Percentiles rank a stretch among this genome's conserved stretches.
Evolutionary conservation across 1,140 invertebrate genomes (phyloP).

Genomic region (Chlorops oryzae): DNA sequence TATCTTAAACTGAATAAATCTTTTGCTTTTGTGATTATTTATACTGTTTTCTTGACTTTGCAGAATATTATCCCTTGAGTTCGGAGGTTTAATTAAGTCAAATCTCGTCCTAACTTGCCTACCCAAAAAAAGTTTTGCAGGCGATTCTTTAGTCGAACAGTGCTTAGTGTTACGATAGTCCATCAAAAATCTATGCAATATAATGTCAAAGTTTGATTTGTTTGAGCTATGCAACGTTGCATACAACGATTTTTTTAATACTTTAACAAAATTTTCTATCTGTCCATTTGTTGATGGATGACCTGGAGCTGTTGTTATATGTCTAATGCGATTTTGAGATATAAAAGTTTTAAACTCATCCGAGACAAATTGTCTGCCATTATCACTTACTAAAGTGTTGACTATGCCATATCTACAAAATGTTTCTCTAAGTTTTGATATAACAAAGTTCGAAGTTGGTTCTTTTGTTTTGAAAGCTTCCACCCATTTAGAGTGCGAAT

Average conservation of each 20-base stretch:
- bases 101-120: conserved; percentile 18
- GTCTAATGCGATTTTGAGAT: too few species aligned
- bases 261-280: too few species aligned
- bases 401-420: conserved; percentile 4
- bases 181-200: not conserved
- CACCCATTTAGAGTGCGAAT: not conserved
- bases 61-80: too few species aligned
- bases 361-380: conserved; percentile 5
- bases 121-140: conserved; percentile 2
- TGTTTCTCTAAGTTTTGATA: not conserved
- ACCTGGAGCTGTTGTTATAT: too few species aligned
- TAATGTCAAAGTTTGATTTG: not conserved
- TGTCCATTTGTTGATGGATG: too few species aligned
- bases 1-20: too few species aligned
- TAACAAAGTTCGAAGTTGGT: conserved; percentile 3
- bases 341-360: conserved; percentile 1
- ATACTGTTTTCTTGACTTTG: too few species aligned
- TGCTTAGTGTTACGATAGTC: conserved; percentile 8
- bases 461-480: conserved; percentile 4
- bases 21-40: too few species aligned
- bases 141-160: conserved; percentile 7
- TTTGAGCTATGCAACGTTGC: not conserved
- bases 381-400: conserved; percentile 6
- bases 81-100: too few species aligned
- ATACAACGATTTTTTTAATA: not conserved